These are phyloP conservation scores for Sebastes baramenuke DNA, from an alignment of 2,797 vertebrate genomes.

Conservation along the genomic window DNA sequence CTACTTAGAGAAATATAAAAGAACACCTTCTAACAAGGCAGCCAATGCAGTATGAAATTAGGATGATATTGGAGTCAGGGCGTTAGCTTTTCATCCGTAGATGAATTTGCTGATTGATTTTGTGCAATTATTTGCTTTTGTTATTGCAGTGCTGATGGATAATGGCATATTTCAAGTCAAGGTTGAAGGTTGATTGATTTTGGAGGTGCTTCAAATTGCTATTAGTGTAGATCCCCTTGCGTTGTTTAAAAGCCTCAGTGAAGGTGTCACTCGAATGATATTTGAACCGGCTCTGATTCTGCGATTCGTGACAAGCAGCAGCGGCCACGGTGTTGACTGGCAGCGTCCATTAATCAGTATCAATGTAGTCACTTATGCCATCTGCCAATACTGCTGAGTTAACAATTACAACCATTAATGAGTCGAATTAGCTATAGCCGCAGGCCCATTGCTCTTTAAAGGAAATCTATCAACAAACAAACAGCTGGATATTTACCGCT, in stretches of 20 bases:
- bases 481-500: neutral
- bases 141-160: constrained; percentile 5
- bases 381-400: constrained; percentile 45
- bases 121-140: constrained; percentile 35
- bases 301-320: neutral
- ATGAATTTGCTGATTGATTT: constrained; percentile 37
- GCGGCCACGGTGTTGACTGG: neutral
- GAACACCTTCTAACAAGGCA: neutral
- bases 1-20: neutral
- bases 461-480: constrained; percentile 44
- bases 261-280: constrained; percentile 4
- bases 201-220: constrained; percentile 11
- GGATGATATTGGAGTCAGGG: neutral
- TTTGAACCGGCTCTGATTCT: neutral
- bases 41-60: neutral
- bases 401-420: constrained; percentile 46
- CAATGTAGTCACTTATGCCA: constrained; percentile 16
- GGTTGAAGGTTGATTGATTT: constrained; percentile 41
- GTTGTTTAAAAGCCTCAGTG: constrained; percentile 9
- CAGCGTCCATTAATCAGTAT: constrained; percentile 26
- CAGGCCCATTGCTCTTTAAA: constrained; percentile 15
- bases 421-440: constrained; percentile 21
- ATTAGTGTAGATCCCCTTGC: neutral
- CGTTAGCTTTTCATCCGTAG: constrained; percentile 9
- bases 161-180: constrained; percentile 3